phyloP scores from a whole-genome alignment of 2,797 vertebrate species.

The Sebastes wilsoni region DNA sequence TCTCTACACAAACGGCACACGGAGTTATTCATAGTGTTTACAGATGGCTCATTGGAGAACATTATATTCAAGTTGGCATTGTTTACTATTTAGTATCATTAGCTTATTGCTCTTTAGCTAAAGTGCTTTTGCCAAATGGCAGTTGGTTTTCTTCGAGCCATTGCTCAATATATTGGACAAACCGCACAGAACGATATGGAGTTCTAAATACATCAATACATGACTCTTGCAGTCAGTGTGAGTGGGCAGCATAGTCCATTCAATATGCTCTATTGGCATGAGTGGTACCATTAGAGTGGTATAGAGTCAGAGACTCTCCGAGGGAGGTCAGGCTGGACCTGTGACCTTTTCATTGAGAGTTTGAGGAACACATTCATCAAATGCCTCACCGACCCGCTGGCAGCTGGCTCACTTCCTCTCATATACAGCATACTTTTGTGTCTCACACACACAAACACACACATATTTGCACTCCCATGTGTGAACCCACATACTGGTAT shows the following conservation, averaged over 20 bases:
- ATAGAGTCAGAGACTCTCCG: background rate
- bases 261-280: background rate
- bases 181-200: background rate
- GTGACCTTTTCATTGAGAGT: slow-evolving; percentile 12
- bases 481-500: background rate
- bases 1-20: background rate
- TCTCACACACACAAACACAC: background rate
- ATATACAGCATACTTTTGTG: background rate
- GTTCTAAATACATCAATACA: background rate
- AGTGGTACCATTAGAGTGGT: background rate
- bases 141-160: background rate
- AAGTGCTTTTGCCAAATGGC: background rate
- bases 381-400: background rate
- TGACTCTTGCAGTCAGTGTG: background rate
- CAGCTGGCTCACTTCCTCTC: background rate
- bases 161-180: background rate
- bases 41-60: background rate
- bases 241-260: background rate
- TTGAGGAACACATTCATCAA: slow-evolving; percentile 28
- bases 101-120: background rate
- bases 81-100: background rate
- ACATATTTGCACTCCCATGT: background rate
- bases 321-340: background rate
- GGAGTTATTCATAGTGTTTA: background rate
- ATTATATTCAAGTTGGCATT: background rate